Evolutionary conservation across 2,888 invertebrate species (phyloP), one percentile per base, ranked within the genome.

Genomic region (Bugula neritina): DNA sequence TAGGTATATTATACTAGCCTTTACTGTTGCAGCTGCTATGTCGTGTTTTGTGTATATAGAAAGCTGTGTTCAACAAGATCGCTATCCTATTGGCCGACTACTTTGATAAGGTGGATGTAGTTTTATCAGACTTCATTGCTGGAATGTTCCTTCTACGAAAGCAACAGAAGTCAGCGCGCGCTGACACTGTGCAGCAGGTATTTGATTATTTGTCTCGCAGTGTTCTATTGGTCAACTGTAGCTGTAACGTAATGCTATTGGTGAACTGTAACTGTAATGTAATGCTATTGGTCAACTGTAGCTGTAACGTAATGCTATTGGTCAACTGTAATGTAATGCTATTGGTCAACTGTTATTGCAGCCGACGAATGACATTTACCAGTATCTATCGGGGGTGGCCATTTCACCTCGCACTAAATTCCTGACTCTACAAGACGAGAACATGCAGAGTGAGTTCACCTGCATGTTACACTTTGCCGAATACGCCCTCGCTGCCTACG

Each of bases 71-170:
- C 81, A 89, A 91, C 31, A 92, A 93, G 82, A 91, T 93, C 75
- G 92, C 92, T 2, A 87, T 90, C 74, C 84, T 93, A 69, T 85
- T 93, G 75, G 92, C 92, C 74, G 92, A 93, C 81, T 93, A 92
- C 84, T 93, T 93, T 84, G 88, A 92, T 35, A 93, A 93, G 82
- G 84, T 93, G 76, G 93, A 93, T 84, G 92, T 93, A 35, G 92
- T 83, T 27, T 92, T 92, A 1, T 91, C 92, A 57, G 93, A 93
- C 84, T 91, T 93, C 3, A 89, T 93, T 0, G 93, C 92, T 31
- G 93, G 93, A 1, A 85, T 93, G 74, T 90, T 92, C 13, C 85
- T 93, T 70, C 86, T 93, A 72, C 86, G 93, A 72, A 90, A 90
- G 80, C 90, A 90, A 78, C 93, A 93, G 83, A 91, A 91, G 79